Percentiles rank a stretch among this genome's conserved stretches.
phyloP scores from a whole-genome alignment of 2,797 vertebrate species.

The Characodon lateralis region DNA sequence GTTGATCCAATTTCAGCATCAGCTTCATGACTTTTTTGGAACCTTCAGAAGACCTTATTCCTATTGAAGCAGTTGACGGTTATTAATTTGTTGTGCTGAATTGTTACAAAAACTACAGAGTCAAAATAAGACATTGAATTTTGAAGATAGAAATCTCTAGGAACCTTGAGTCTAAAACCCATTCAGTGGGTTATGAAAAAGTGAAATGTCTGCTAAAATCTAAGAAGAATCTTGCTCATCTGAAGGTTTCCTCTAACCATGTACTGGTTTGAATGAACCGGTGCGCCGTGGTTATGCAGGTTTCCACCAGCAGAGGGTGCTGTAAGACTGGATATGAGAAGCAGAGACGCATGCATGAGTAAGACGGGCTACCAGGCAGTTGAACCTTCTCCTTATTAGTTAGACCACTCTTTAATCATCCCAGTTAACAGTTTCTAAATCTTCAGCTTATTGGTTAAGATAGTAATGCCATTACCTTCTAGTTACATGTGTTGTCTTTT shows the following conservation, averaged over 20 bases:
- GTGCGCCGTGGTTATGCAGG: not conserved
- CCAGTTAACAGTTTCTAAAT: constrained; percentile 12
- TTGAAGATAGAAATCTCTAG: not conserved
- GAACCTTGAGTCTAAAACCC: not conserved
- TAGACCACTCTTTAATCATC: constrained; percentile 2
- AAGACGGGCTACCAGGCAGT: not conserved
- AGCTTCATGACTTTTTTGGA: not conserved
- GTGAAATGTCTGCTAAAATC: not conserved
- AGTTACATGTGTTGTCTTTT: not conserved
- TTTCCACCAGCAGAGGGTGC: constrained; percentile 76
- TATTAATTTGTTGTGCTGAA: not conserved
- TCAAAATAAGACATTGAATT: not conserved
- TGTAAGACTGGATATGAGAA: constrained; percentile 58
- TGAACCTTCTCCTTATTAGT: constrained; percentile 5
- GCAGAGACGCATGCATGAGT: not conserved
- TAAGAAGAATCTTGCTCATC: not conserved
- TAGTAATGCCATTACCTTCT: constrained; percentile 12
- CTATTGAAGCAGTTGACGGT: not conserved
- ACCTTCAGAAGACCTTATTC: not conserved
- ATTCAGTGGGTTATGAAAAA: not conserved
- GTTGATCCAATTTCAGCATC: not conserved
- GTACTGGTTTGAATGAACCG: not conserved
- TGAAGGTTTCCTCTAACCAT: not conserved
- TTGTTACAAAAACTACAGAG: not conserved
- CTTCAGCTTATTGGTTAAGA: constrained; percentile 8